Evolutionary conservation across 92 coral and sea anemone genomes (phyloP), one percentile per base, ranked within the genome.

Genomic region (Ricordea florida): DNA sequence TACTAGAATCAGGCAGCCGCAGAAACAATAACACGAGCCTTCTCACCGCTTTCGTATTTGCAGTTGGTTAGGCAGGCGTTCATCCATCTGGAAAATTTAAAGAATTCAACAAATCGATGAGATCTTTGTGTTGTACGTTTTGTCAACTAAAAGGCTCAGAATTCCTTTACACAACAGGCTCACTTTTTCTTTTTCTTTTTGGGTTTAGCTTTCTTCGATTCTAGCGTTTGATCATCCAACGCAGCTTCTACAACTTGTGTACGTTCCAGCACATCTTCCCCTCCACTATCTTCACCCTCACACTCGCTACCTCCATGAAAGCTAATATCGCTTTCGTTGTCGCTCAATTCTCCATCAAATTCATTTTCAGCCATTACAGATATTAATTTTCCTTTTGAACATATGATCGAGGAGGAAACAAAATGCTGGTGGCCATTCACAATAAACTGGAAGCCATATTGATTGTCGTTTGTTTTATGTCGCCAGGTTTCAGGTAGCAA

Each of bases 1-100:
- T 9, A 30, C 49, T 47, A 34, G 10, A n/a, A n/a, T n/a, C n/a
- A n/a, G n/a, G n/a, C n/a, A n/a, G n/a, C n/a, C n/a, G n/a, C n/a
- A n/a, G n/a, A n/a, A n/a, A n/a, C n/a, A n/a, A 29, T 15, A 26
- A 17, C 41, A 34, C 22, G 44, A 42, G 9, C 4, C 37, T 38
- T 20, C 98, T 82, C 72, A 94, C 98, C 98, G 82, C 97, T 90
- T 45, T 94, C 98, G 40, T 94, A 94, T 72, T 94, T 94, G 82
- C 98, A 94, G 66, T 76, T 94, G 23, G 94, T 82, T 50, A 94
- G 81, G 80, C 97, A 92, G 11, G 82, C 87, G 40, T 88, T 85
- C 64, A 94, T 82, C 92, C 98, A 94, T 76, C 98, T 94, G 51
- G 23, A 76, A 74, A 33, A n/a, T n/a, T 33, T 29, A 18, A 5